These are phyloP conservation scores for Heloderma charlesbogerti DNA, from an alignment of 2,113 vertebrate genomes.

Conservation along the genomic window DNA sequence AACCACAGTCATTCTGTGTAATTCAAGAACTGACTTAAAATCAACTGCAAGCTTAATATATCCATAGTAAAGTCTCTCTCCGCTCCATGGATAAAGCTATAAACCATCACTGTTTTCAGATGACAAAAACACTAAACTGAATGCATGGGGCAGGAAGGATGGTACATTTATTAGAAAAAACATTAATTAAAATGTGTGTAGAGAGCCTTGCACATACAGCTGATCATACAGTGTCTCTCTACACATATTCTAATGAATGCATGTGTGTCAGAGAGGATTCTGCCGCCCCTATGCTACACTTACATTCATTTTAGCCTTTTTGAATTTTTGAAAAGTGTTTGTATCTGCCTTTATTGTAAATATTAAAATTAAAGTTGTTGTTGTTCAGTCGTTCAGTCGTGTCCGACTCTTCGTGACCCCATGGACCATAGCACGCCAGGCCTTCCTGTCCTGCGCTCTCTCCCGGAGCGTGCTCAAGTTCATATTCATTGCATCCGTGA, in stretches of 20 bases:
- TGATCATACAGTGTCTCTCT: not conserved
- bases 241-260: not conserved
- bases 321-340: not conserved
- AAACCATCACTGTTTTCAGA: not conserved
- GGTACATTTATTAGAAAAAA: not conserved
- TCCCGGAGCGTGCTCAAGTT: too few species aligned
- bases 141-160: not conserved
- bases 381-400: too few species aligned
- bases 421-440: too few species aligned
- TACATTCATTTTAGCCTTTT: not conserved
- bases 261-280: too few species aligned
- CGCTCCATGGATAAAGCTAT: not conserved
- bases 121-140: not conserved
- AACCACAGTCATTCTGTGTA: not conserved
- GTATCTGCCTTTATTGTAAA: conserved; percentile 12
- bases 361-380: not conserved
- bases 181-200: not conserved
- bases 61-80: not conserved
- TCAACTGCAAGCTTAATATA: not conserved
- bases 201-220: not conserved
- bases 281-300: too few species aligned
- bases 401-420: too few species aligned
- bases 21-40: not conserved
- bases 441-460: too few species aligned
- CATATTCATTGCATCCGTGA: too few species aligned